Conservation (phyloP, 2,797 vertebrate genomes). For the Gallinago nigripennis region DNA sequence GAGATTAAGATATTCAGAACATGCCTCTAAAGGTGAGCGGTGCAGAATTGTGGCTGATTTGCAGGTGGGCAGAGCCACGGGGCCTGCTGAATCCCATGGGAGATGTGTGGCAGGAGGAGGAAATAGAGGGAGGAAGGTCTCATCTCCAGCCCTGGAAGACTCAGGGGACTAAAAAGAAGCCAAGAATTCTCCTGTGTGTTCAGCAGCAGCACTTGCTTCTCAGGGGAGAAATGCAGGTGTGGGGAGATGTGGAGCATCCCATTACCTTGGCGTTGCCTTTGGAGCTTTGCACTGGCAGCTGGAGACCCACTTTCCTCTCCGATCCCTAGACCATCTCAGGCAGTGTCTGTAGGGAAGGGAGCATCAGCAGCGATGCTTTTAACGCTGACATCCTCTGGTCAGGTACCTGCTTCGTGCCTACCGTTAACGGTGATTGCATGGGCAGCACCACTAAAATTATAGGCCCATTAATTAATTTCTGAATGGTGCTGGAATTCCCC, state of each 20-base stretch:
- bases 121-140: background rate
- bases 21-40: background rate
- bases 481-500: constrained; percentile 26
- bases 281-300: background rate
- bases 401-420: background rate
- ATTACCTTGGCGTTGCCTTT: background rate
- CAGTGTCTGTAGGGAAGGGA: background rate
- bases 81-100: accelerated
- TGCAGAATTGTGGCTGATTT: background rate
- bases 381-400: background rate
- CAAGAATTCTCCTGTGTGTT: background rate
- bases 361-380: background rate
- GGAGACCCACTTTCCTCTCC: background rate
- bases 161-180: background rate
- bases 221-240: background rate
- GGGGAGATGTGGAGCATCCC: background rate
- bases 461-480: constrained; percentile 63
- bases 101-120: background rate
- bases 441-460: constrained; percentile 39
- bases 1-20: background rate
- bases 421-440: background rate
- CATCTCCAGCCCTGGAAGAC: accelerated
- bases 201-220: background rate
- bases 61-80: background rate
- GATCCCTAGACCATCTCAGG: background rate